These are phyloP conservation scores for Crocodylus rhombifer DNA, from an alignment of 2,797 vertebrate genomes.

Conservation along the genomic window DNA sequence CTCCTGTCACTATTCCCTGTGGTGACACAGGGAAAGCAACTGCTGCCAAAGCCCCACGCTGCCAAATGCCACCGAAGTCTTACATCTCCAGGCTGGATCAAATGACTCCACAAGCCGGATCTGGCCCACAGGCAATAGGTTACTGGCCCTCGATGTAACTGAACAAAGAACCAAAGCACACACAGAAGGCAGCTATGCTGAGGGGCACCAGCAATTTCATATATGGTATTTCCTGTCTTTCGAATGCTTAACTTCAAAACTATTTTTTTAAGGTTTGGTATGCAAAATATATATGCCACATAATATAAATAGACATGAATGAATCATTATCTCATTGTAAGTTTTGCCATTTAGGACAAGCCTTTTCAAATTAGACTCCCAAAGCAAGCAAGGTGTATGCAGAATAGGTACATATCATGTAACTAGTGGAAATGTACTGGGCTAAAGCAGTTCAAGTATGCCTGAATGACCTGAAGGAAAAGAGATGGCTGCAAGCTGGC, in stretches of 20 bases:
- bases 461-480: constrained; percentile 21
- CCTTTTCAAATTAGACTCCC: background rate
- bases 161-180: background rate
- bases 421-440: constrained; percentile 64
- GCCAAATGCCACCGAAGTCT: too few species aligned
- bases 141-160: background rate
- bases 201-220: background rate
- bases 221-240: background rate
- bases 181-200: background rate
- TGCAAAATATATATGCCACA: background rate
- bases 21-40: too few species aligned
- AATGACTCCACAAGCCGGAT: too few species aligned
- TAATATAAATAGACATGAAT: fast-evolving
- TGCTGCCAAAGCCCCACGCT: too few species aligned
- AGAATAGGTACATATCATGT: constrained; percentile 7
- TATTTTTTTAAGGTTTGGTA: background rate
- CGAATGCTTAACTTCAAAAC: background rate
- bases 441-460: constrained; percentile 12
- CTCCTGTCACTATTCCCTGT: too few species aligned
- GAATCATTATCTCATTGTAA: background rate
- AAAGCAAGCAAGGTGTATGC: background rate
- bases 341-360: background rate
- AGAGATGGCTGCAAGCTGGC: background rate
- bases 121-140: too few species aligned
- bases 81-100: too few species aligned